Evolutionary conservation across 2,113 vertebrate genomes (phyloP).

Genomic region (Genyomyrus donnyi): DNA sequence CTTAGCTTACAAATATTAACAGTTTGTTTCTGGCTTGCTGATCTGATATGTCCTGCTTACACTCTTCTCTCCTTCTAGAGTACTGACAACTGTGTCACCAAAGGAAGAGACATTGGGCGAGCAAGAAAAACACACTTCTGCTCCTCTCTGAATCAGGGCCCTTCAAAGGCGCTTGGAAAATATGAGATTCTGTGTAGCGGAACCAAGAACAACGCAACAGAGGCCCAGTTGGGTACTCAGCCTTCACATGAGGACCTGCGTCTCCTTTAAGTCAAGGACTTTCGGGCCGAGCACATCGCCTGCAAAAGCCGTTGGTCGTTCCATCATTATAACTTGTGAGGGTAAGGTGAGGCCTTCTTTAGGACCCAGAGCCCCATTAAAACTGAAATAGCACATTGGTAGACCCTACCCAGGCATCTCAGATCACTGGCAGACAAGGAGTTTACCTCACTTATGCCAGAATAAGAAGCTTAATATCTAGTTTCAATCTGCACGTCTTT

Average conservation of each 20-base stretch:
- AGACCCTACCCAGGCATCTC: neutral
- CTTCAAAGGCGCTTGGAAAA: neutral
- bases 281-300: neutral
- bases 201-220: neutral
- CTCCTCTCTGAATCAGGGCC: neutral
- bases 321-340: slow-evolving; percentile 18
- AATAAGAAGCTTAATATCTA: slow-evolving; percentile 6
- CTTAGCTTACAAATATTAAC: neutral
- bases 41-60: neutral
- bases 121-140: neutral
- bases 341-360: neutral
- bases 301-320: slow-evolving; percentile 2
- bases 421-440: neutral
- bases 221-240: neutral
- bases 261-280: neutral
- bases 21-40: neutral
- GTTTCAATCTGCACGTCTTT: slow-evolving; percentile 16
- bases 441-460: slow-evolving; percentile 4
- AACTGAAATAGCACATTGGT: neutral
- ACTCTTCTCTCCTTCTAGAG: neutral
- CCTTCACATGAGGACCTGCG: neutral
- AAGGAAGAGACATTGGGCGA: neutral
- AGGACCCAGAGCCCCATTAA: neutral
- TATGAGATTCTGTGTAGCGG: neutral
- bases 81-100: neutral